Evolutionary conservation across 1,140 invertebrate genomes (phyloP).

Genomic region (Frieseomelitta varia): DNA sequence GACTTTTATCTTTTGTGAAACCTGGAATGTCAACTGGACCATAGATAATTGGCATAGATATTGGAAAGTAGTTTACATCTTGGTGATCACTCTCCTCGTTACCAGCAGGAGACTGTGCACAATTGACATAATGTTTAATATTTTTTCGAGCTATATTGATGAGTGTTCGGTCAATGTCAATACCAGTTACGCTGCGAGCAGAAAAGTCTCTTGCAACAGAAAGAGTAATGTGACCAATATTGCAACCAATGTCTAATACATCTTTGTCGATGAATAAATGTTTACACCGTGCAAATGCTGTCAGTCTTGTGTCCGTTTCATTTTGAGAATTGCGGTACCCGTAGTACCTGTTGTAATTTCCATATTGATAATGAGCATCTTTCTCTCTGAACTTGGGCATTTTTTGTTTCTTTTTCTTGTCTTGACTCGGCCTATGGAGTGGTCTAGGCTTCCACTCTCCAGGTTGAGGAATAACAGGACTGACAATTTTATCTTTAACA

Average conservation of each 20-base stretch:
- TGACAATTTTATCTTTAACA: constrained; percentile 94
- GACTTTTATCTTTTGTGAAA: constrained; percentile 80
- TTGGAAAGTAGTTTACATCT: constrained; percentile 87
- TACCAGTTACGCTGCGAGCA: constrained; percentile 93
- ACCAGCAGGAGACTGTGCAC: constrained; percentile 74
- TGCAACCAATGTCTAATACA: constrained; percentile 98
- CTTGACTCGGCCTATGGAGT: constrained; percentile 75
- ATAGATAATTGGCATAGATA: constrained; percentile 92
- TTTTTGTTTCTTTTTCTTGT: constrained; percentile 76
- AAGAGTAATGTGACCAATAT: constrained; percentile 96
- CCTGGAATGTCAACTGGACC: constrained; percentile 89
- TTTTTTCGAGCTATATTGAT: constrained; percentile 92
- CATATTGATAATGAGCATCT: constrained; percentile 93
- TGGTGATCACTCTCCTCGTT: constrained; percentile 70
- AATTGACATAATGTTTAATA: constrained; percentile 89
- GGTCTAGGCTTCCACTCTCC: constrained; percentile 87
- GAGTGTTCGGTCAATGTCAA: constrained; percentile 96
- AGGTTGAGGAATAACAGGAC: constrained; percentile 94
- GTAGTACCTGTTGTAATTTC: constrained; percentile 98
- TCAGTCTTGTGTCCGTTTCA: constrained; percentile 91
- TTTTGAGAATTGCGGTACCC: constrained; percentile 94
- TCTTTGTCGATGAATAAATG: constrained; percentile 95
- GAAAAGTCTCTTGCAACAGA: constrained; percentile 92
- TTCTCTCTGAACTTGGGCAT: constrained; percentile 89
- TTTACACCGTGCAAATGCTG: constrained; percentile 88